Evolutionary conservation across 2,113 vertebrate genomes (phyloP).

Genomic region (Vulpes vulpes): DNA sequence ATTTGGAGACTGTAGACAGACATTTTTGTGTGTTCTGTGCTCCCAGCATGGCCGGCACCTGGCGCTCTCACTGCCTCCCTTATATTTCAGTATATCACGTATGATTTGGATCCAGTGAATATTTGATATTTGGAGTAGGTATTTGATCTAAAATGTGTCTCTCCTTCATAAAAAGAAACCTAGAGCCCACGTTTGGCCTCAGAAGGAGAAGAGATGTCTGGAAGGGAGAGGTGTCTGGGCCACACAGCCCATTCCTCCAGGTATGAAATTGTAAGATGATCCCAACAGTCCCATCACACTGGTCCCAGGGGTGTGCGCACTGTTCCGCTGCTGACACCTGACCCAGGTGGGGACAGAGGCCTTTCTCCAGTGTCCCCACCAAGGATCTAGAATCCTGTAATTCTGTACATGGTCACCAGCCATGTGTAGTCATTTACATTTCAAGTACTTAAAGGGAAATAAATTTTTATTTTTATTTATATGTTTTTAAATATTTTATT

Average conservation of each 20-base stretch:
- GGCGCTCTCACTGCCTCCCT: neutral
- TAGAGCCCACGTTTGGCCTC: neutral
- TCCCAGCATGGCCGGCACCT: neutral
- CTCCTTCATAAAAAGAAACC: neutral
- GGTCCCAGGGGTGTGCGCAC: too few species aligned
- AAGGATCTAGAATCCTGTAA: neutral
- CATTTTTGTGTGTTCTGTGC: neutral
- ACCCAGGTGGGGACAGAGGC: neutral
- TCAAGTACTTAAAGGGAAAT: neutral
- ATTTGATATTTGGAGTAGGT: neutral
- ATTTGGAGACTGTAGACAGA: neutral
- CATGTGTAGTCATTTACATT: neutral
- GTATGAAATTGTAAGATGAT: neutral
- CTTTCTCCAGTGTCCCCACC: neutral
- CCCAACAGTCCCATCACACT: accelerated
- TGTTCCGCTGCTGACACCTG: neutral
- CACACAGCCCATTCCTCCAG: too few species aligned
- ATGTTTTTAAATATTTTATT: too few species aligned
- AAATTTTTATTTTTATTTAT: neutral
- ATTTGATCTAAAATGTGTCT: neutral
- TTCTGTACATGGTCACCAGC: accelerated
- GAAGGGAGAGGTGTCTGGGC: neutral
- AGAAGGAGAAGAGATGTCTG: neutral
- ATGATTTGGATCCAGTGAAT: neutral
- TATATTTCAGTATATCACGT: neutral